phyloP scores from a whole-genome alignment of 2,888 invertebrate genomes.

The Athripsodes cinereus region DNA sequence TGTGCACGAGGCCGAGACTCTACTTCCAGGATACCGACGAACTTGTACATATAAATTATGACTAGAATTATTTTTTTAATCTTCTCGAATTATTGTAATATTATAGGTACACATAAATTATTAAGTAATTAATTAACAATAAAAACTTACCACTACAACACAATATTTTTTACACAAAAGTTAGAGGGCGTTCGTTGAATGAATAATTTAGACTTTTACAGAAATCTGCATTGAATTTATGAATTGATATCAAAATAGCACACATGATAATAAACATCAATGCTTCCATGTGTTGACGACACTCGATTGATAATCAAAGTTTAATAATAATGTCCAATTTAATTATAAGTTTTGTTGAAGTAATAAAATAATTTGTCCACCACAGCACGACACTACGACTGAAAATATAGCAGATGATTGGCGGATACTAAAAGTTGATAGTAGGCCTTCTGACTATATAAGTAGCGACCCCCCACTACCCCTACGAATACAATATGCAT shows the following conservation, averaged over 20 bases:
- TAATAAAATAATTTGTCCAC: background rate
- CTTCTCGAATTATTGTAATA: too few species aligned
- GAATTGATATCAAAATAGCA: constrained; percentile 4
- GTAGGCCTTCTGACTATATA: constrained; percentile 17
- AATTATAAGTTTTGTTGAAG: background rate
- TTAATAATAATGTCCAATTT: background rate
- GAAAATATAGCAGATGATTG: background rate
- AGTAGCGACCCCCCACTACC: constrained; percentile 19
- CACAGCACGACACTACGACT: background rate
- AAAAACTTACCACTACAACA: too few species aligned
- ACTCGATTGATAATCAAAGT: background rate
- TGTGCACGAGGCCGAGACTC: too few species aligned
- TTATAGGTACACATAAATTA: too few species aligned
- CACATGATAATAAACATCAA: constrained; percentile 10
- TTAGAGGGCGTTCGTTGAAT: too few species aligned
- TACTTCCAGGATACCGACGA: too few species aligned
- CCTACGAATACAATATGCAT: too few species aligned
- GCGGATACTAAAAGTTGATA: constrained; percentile 9
- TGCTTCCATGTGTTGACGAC: constrained; percentile 6
- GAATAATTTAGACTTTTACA: constrained; percentile 1
- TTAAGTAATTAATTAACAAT: too few species aligned
- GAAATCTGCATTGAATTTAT: constrained; percentile 7
- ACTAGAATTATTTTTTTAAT: too few species aligned
- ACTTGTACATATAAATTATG: too few species aligned
- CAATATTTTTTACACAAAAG: too few species aligned